phyloP scores from a whole-genome alignment of 2,113 vertebrate genomes.

The Halichoerus grypus region DNA sequence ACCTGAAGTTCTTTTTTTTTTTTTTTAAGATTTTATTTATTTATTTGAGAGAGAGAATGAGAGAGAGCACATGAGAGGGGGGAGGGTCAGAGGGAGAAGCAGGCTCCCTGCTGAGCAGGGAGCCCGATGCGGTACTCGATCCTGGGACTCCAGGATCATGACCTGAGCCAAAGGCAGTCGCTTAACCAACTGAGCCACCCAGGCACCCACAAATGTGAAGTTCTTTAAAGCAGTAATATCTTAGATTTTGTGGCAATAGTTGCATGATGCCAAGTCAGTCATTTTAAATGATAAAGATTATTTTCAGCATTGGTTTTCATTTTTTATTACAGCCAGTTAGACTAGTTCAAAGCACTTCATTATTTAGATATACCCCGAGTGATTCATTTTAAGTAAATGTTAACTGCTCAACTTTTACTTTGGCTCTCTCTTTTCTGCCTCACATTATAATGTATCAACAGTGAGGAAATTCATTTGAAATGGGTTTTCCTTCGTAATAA shows the following conservation, averaged over 20 bases:
- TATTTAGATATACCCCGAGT: not conserved
- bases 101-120: too few species aligned
- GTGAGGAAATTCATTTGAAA: not conserved
- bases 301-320: not conserved
- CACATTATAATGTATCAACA: not conserved
- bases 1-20: not conserved
- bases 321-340: not conserved
- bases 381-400: not conserved
- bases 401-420: not conserved
- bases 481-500: not conserved
- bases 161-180: too few species aligned
- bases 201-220: not conserved
- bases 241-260: not conserved
- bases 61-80: too few species aligned
- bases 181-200: too few species aligned
- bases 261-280: not conserved
- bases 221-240: not conserved
- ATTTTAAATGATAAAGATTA: not conserved
- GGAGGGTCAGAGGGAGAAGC: too few species aligned
- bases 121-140: too few species aligned
- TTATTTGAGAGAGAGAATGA: too few species aligned
- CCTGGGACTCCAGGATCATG: too few species aligned
- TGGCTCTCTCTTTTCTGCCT: not conserved
- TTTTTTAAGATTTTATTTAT: too few species aligned
- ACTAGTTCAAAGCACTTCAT: not conserved